Evolutionary conservation across 2,797 vertebrate species (phyloP).

Genomic region (Sebastes steindachneri): DNA sequence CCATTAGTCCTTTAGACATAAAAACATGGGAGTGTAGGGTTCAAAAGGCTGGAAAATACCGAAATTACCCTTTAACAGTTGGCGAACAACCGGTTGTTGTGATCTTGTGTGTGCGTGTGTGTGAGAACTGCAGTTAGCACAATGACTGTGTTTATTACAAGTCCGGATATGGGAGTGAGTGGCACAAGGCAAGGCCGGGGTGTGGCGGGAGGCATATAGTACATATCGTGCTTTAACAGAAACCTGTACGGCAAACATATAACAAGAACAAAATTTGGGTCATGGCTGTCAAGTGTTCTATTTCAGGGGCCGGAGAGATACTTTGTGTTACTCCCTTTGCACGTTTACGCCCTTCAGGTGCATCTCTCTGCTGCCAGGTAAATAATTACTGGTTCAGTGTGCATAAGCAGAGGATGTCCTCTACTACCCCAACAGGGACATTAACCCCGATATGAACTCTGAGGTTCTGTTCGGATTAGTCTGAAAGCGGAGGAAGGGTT

Average conservation of each 20-base stretch:
- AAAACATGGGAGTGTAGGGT: no score
- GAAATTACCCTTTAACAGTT: background rate
- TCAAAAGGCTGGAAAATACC: no score
- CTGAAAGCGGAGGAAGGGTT: background rate
- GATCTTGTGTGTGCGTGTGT: background rate
- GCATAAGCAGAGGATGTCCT: background rate
- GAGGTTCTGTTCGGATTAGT: background rate
- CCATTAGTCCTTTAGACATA: no score
- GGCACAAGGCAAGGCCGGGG: slow-evolving; percentile 3
- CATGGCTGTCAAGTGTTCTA: background rate
- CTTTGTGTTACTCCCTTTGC: background rate
- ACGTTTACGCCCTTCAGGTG: background rate
- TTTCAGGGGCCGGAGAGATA: background rate
- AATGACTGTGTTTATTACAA: slow-evolving; percentile 14
- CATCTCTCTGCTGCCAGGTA: background rate
- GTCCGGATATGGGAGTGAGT: slow-evolving; percentile 36
- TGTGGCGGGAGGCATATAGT: background rate
- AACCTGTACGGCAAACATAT: background rate
- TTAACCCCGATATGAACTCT: background rate
- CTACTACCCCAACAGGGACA: background rate
- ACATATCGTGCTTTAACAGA: slow-evolving; percentile 1
- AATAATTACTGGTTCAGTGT: background rate
- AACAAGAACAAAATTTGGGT: background rate
- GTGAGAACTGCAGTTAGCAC: slow-evolving; percentile 11
- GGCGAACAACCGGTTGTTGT: background rate